Evolutionary conservation across 2,888 invertebrate species (phyloP).

Genomic region (Smittia aterrima): DNA sequence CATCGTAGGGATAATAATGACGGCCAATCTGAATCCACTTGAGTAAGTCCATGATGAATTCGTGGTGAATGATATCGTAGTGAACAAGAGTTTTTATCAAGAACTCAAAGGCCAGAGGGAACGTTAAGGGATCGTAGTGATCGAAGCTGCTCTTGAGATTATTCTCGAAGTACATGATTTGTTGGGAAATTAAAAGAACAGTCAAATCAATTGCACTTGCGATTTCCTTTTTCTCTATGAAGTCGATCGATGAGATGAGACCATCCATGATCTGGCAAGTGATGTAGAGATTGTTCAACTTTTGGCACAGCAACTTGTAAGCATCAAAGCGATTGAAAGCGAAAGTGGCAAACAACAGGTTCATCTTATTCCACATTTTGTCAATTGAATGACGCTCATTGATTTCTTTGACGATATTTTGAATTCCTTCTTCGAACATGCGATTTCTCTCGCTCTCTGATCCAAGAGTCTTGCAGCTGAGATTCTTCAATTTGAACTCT

Average conservation of each 20-base stretch:
- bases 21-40: slow-evolving; percentile 49
- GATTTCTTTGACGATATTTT: slow-evolving; percentile 45
- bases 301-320: slow-evolving; percentile 47
- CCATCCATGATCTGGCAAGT: slow-evolving; percentile 50
- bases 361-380: slow-evolving; percentile 47
- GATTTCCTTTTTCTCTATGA: slow-evolving; percentile 47
- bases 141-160: background rate
- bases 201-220: slow-evolving; percentile 49
- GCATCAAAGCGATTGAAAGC: background rate
- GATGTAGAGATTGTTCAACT: slow-evolving; percentile 48
- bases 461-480: slow-evolving; percentile 44
- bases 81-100: slow-evolving; percentile 44
- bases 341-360: slow-evolving; percentile 48
- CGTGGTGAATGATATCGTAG: slow-evolving; percentile 43
- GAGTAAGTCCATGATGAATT: slow-evolving; percentile 49
- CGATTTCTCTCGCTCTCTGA: slow-evolving; percentile 45
- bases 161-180: slow-evolving; percentile 45
- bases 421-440: slow-evolving; percentile 48
- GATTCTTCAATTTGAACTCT: background rate
- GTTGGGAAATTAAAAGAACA: slow-evolving; percentile 49
- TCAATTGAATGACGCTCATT: slow-evolving; percentile 45
- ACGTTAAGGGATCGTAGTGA: slow-evolving; percentile 48
- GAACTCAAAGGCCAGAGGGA: slow-evolving; percentile 49
- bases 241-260: slow-evolving; percentile 46
- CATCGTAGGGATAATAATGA: slow-evolving; percentile 47